Base-by-base conservation (phyloP, 1,140 invertebrate genomes). In the Brachionus paranguensis region DNA sequence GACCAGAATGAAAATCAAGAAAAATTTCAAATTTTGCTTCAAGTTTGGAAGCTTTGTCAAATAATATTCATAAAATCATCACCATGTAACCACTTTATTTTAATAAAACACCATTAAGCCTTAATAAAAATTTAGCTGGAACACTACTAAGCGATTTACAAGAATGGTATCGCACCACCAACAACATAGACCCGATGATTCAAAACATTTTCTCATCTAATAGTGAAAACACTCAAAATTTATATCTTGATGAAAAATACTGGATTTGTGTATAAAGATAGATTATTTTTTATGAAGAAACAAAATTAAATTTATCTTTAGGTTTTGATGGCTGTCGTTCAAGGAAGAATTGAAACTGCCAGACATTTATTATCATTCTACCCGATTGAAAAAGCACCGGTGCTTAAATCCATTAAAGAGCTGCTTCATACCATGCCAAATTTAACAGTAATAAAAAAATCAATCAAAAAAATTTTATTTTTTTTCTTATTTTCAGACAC, bases 51-150 rank as follows among this genome's bases (percentile, higher is more conserved):
- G 33, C 33, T 81, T 12, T 60, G 53, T 10, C 78, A 81, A 68
- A 81, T 81, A 24, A 81, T 81, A 1, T 81, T 81, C n/a, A 81
- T 81, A 14, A 81, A 81, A 68, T 81, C 78, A 37, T 81, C 78
- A 2, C 78, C 78, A n/a, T 60, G 78, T 81, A 81, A 45, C 12
- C 1, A 37, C 33, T 37, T 37, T 7, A 37, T 37, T 11, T 45
- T 74, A 50, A 14, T 12, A 14, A 27, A 41, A 33, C 37, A 43
- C 53, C 37, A 33, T 45, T 29, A 41, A 37, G 5, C 12, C 1
- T 43, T 68, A 10, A 8, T 10, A 60, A 68, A 45, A 60, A 33
- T 81, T 45, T 64, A 81, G 78, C 78, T 43, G 53, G 53, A 5
- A 68, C 53, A 11, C 27, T 81, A 29, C 27, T 81, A 11, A 47